phyloP scores from a whole-genome alignment of 2,888 invertebrate species.

The Byasa hedistus region DNA sequence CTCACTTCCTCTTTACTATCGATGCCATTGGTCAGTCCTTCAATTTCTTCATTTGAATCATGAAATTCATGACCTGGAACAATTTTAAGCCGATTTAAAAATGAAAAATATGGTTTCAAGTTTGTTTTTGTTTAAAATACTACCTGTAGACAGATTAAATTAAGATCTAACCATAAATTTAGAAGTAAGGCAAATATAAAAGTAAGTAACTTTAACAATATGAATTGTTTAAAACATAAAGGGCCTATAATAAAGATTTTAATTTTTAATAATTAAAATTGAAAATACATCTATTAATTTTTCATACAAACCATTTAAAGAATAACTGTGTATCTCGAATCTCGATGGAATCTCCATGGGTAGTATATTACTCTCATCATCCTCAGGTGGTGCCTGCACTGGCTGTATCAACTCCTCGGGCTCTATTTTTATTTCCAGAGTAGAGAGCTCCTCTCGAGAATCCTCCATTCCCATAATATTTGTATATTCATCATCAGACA shows the following conservation, averaged over 20 bases:
- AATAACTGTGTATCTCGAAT: neutral
- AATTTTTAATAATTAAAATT: neutral
- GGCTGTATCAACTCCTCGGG: slow-evolving; percentile 58
- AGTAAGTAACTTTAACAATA: too few relatives aligned
- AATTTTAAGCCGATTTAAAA: too few relatives aligned
- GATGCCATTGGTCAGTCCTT: slow-evolving; percentile 20
- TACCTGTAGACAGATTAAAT: too few relatives aligned
- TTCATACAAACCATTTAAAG: slow-evolving; percentile 29
- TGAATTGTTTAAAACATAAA: neutral
- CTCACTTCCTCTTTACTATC: slow-evolving; percentile 24
- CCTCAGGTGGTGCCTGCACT: slow-evolving; percentile 40
- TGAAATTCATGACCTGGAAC: slow-evolving; percentile 21
- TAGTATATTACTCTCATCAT: slow-evolving; percentile 32
- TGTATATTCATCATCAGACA: slow-evolving; percentile 56
- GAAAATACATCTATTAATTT: neutral
- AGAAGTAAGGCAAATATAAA: too few relatives aligned
- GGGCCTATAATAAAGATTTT: too few relatives aligned
- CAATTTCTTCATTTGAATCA: slow-evolving; percentile 10
- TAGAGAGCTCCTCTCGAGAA: slow-evolving; percentile 22
- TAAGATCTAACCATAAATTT: too few relatives aligned
- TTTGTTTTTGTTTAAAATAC: too few relatives aligned
- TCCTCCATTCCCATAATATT: slow-evolving; percentile 39
- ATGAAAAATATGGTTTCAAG: too few relatives aligned
- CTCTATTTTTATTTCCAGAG: slow-evolving; percentile 66
- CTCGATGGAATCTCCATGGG: neutral